Evolutionary conservation across 2,797 vertebrate species (phyloP).

Genomic region (Urocyon cinereoargenteus): DNA sequence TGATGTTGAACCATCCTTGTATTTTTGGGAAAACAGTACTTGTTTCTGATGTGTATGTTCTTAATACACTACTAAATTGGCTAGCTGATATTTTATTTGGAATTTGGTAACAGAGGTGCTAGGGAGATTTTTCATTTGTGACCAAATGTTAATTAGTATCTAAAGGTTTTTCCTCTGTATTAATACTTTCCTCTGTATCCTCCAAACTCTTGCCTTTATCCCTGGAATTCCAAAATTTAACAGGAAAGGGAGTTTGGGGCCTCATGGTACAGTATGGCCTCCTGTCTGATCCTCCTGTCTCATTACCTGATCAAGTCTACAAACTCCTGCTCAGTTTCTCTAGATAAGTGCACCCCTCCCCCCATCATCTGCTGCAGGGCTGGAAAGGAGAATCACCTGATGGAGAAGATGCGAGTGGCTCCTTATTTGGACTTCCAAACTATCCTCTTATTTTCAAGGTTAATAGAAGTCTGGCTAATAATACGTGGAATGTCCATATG

Average conservation of each 20-base stretch:
- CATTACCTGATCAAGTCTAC: not conserved
- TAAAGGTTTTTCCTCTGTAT: not conserved
- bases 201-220: not conserved
- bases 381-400: not conserved
- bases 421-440: not conserved
- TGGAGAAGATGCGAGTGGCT: not conserved
- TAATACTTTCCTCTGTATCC: too few relatives aligned
- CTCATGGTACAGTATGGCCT: not conserved
- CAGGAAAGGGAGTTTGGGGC: not conserved
- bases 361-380: not conserved
- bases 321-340: not conserved
- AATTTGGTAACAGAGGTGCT: not conserved
- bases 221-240: not conserved
- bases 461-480: not conserved
- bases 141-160: not conserved
- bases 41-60: not conserved
- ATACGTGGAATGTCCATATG: not conserved
- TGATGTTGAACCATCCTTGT: not conserved
- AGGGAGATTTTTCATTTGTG: not conserved
- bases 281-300: not conserved
- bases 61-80: not conserved
- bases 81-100: not conserved
- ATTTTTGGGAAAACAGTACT: not conserved
- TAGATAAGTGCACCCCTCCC: too few relatives aligned
- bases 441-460: not conserved